Base-by-base conservation (phyloP, 1,140 invertebrate species). In the Drosophila nebulosa region DNA sequence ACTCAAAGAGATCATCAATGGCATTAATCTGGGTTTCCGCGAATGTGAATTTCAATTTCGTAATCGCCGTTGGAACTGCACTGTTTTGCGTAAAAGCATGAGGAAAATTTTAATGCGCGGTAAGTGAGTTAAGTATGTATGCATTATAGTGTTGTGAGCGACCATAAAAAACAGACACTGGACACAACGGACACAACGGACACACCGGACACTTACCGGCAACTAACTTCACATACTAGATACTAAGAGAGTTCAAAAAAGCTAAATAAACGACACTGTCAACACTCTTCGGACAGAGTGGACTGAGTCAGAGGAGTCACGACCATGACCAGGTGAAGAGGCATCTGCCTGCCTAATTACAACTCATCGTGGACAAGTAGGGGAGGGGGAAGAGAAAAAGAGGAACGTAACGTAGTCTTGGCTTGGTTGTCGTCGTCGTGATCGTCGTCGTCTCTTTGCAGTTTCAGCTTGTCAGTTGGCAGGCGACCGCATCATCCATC, bases 1-100 rank as follows among this genome's bases (percentile, higher is more conserved):
- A n/a, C 91, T 97, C 65, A 94, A 95, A 89, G 95, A 96, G 90
- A 96, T 97, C 69, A 93, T 94, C 22, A 93, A 93, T 74, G 96
- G 96, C n/a, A 95, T 96, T 39, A 93, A 94, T 64, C 91, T 96
- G 53, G 96, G 95, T 12, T 96, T 96, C 69, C 94, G 93, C 64
- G 96, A 97, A 93, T 97, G 96, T 89, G 95, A 97, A 66, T 95
- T 95, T 84, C 96, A 97, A 92, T 97, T 97, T 91, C 93, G 95
- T 27, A 94, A 96, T 86, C 93, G 96, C 55, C 92, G 95, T 74
- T 97, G 96, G 96, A 97, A 97, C 91, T 97, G 96, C 89, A 96
- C 96, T 9, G 95, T 95, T 1, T 93, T 95, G 32, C 94, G 94
- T 71, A 93, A 94, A 65, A 96, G 96, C 65, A 94, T 97, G 89